A percentile compares a stretch with the other conserved stretches of the same genome.
phyloP scores from a whole-genome alignment of 2,888 invertebrate species.

The Drosophila longiperda region DNA sequence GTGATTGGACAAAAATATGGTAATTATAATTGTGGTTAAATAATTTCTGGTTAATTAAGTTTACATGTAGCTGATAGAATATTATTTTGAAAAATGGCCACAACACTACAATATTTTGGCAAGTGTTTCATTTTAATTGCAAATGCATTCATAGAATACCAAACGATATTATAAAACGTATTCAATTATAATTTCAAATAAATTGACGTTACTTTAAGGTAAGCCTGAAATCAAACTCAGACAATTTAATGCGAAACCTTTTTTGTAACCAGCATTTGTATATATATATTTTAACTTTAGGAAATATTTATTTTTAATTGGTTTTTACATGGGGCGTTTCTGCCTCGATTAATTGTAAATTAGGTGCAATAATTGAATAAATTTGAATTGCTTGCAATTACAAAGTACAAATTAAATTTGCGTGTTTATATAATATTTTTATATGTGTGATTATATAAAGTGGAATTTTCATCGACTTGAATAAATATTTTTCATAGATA shows the following conservation, averaged over 20 bases:
- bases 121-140: constrained; percentile 22
- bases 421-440: no score
- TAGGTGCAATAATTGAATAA: neutral
- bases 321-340: neutral
- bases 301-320: neutral
- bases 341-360: neutral
- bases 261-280: neutral
- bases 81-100: neutral
- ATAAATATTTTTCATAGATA: constrained; percentile 14
- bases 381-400: neutral
- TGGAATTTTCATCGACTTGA: neutral
- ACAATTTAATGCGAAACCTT: neutral
- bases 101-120: neutral
- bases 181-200: neutral
- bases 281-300: neutral
- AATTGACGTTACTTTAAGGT: neutral
- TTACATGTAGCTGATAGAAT: constrained; percentile 22
- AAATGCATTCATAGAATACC: neutral
- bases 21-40: constrained; percentile 59
- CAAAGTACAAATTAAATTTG: neutral
- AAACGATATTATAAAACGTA: neutral
- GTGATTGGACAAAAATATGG: constrained; percentile 28
- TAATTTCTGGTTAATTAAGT: constrained; percentile 59
- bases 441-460: neutral
- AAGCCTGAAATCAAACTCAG: neutral